Base-by-base conservation (phyloP, 2,113 vertebrate genomes). In the Neodontobutis hainanensis region DNA sequence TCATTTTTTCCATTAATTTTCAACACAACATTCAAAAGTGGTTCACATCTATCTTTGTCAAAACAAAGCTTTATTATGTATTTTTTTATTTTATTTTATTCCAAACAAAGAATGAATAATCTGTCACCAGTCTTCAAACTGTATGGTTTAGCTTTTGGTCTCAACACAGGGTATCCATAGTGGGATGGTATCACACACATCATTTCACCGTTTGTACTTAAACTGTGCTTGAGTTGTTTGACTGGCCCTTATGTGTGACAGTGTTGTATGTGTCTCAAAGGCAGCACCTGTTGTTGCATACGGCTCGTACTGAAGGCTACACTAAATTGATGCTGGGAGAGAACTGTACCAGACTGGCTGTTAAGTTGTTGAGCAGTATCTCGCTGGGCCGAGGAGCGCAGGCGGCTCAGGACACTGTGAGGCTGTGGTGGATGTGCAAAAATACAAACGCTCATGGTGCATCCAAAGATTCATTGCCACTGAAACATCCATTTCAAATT, bases 241-340 rank as follows among this genome's bases (percentile, higher is more conserved):
- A 51, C 9, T 51, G 49, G 19, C 19, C 19, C 19, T 5, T n/a
- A 9, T 11, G 44, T 46, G 9, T 27, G 3, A 27, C 19, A 27
- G 6, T 56, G 53, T 36, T 66, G n/a, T 66, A 36, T 35, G 59
- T 1, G 66, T 11, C 35, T 49, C 19, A 16, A 8, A 99, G 97
- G 89, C 93, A 79, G n/a, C 97, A 98, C 72, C 87, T 99, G 70
- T 88, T 98, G 32, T 73, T 99, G 50, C 94, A 97, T 3, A 86
- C 87, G 0, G 97, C 96, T 4, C 94, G 95, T 5, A 65, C 58
- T 0, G 78, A 73, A 1, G 91, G 94, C 57, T 99, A 96, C 58
- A 19, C 87, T 10, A 99, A 98, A 71, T 92, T 98, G 84, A 97
- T 99, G 97, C 90, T 78, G 0, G 97, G 95, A 0, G 95, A 98